Evolutionary conservation across 1,140 invertebrate species (phyloP).

Genomic region (Babylonia areolata): DNA sequence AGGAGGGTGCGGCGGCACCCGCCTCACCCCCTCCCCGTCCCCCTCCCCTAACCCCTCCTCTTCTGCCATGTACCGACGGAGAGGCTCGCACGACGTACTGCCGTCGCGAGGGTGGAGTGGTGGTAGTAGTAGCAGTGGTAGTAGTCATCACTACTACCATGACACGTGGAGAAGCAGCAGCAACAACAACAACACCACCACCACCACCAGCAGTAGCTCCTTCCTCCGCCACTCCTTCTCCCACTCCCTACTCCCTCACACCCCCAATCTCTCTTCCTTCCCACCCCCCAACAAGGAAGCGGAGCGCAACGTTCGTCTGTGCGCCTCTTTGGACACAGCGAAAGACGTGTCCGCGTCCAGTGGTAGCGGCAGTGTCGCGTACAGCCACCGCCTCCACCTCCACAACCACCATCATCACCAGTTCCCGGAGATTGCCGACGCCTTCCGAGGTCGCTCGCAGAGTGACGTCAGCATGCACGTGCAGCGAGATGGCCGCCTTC

Average conservation of each 20-base stretch:
- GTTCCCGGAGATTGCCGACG: background rate
- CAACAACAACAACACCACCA: too few relatives aligned
- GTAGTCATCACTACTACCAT: too few relatives aligned
- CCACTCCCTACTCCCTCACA: background rate
- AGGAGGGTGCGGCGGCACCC: background rate
- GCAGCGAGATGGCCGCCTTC: background rate
- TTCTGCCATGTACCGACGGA: background rate
- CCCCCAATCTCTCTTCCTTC: background rate
- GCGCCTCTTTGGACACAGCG: too few relatives aligned
- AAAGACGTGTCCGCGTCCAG: too few relatives aligned
- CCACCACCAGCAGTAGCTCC: too few relatives aligned
- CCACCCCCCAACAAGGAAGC: background rate
- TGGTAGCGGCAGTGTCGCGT: background rate
- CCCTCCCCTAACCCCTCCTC: background rate
- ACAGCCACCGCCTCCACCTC: too few relatives aligned
- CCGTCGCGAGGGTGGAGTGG: too few relatives aligned
- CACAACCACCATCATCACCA: too few relatives aligned
- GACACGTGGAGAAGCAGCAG: background rate
- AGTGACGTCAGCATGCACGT: constrained; percentile 33
- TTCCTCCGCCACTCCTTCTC: background rate
- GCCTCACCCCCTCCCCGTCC: too few relatives aligned
- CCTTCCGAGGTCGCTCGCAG: constrained; percentile 8
- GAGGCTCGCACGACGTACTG: background rate
- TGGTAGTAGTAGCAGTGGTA: too few relatives aligned
- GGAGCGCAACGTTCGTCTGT: constrained; percentile 8